A percentile compares a stretch with the other conserved stretches of the same genome.
Evolutionary conservation across 2,888 invertebrate genomes (phyloP).

Genomic region (Trichogramma evanescens): DNA sequence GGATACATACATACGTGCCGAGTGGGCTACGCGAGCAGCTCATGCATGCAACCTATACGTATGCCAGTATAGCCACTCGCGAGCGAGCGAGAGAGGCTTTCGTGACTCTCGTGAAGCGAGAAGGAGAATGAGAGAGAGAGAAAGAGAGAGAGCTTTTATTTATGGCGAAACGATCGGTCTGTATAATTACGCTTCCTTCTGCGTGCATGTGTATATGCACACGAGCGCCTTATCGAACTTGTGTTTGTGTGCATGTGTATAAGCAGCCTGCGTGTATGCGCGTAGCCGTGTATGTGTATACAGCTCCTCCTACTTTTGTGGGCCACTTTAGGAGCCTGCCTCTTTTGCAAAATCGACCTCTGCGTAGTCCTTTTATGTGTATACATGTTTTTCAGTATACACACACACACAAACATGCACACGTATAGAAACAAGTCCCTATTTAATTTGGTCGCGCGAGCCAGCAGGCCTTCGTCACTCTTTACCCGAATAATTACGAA

Average conservation of each 20-base stretch:
- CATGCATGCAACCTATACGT: no score
- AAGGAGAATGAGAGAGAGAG: no score
- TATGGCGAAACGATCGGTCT: conserved; percentile 40
- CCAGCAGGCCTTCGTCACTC: neutral
- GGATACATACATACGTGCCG: no score
- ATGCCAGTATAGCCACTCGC: no score
- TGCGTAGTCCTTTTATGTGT: conserved; percentile 29
- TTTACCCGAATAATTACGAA: conserved; percentile 32
- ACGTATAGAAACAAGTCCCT: no score
- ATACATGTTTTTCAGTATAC: conserved; percentile 15
- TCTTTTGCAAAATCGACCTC: conserved; percentile 24
- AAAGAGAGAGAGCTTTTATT: conserved; percentile 31
- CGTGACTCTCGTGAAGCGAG: no score
- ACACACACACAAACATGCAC: conserved; percentile 1
- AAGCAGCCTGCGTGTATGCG: neutral
- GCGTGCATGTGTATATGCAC: conserved; percentile 12
- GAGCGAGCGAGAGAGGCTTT: no score
- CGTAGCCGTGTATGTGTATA: neutral
- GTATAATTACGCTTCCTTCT: conserved; percentile 39
- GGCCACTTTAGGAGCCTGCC: conserved; percentile 18
- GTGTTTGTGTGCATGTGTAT: neutral
- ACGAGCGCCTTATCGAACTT: neutral
- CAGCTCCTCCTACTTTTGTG: neutral
- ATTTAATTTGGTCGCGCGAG: neutral
- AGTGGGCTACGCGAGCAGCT: no score